phyloP scores from a whole-genome alignment of 2,113 vertebrate genomes.

The Trogon surrucura region DNA sequence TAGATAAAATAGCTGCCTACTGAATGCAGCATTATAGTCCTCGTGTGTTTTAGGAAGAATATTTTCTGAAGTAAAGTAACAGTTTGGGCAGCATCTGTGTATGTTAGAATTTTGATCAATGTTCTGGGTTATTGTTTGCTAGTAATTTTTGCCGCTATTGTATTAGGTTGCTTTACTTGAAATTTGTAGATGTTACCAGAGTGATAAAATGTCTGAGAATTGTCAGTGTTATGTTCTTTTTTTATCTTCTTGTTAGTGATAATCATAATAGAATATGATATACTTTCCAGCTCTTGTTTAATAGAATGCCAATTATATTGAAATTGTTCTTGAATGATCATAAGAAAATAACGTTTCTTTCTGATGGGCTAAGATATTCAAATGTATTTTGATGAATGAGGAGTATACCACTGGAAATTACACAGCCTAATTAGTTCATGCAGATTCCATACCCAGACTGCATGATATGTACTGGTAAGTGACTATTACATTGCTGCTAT shows the following conservation, averaged over 20 bases:
- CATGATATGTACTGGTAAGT: background rate
- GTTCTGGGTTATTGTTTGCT: slow-evolving; percentile 7
- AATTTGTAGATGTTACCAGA: background rate
- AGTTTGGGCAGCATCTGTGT: slow-evolving; percentile 45
- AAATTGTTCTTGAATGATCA: background rate
- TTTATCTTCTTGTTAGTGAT: background rate
- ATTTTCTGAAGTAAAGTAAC: slow-evolving; percentile 15
- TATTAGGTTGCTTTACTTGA: slow-evolving; percentile 46
- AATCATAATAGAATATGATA: background rate
- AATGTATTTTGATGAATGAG: background rate
- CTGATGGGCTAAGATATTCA: background rate
- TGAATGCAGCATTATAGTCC: slow-evolving; percentile 6
- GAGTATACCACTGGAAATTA: background rate
- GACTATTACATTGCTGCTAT: background rate
- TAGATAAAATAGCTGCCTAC: background rate
- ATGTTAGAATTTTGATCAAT: slow-evolving; percentile 52
- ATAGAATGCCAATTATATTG: background rate
- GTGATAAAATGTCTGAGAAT: background rate
- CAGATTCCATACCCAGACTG: background rate
- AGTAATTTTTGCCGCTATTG: slow-evolving; percentile 47
- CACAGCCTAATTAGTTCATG: background rate
- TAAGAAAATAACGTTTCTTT: background rate
- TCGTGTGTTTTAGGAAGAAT: background rate
- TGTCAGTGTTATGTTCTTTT: background rate
- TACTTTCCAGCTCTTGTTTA: background rate